Evolutionary conservation across 2,888 invertebrate species (phyloP), one percentile per base, ranked within the genome.

Genomic region (Teleiodes luculella): DNA sequence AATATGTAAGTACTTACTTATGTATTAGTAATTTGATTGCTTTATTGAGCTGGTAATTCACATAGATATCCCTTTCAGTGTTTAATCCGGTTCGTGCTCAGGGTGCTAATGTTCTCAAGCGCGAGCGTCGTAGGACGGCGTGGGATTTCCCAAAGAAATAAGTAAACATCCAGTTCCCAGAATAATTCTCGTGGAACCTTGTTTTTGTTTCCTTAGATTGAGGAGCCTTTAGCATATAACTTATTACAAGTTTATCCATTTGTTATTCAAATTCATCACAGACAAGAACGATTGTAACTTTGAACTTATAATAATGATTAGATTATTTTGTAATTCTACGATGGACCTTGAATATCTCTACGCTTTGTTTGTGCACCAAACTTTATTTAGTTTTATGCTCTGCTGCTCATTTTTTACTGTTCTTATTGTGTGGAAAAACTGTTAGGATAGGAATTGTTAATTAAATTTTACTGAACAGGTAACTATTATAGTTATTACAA

Each of bases 81-180:
- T 45, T 45, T 11, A 45, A 45, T 45, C 45, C 24, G 28, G 24
- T 28, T 28, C 46, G 31, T 46, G 46, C 30, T 13, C 31, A 31
- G 46, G 14, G 13, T 46, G 30, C 4, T 30, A 31, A 46, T 46
- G 10, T 14, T 28, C n/a, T 11, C 24, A 46, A 14, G 37, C 13
- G 14, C 14, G 46, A n/a, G 14, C 30, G 16, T 13, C n/a, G 10
- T 16, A 16, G 11, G 46, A 16, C 5, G 46, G 46, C 30, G 30
- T 46, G 46, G 31, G 31, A 30, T 46, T 24, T 43, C 24, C 24
- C 30, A 31, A 46, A 46, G 30, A 39, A 46, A 28, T 46, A 35
- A 11, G 35, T 13, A 14, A 13, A 1, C 43, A 5, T 43, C 18
- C 1, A 46, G 46, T 31, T 47, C 47, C 18, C 18, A 47, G 33